phyloP scores from a whole-genome alignment of 2,113 vertebrate genomes.

The Chiloscyllium plagiosum region DNA sequence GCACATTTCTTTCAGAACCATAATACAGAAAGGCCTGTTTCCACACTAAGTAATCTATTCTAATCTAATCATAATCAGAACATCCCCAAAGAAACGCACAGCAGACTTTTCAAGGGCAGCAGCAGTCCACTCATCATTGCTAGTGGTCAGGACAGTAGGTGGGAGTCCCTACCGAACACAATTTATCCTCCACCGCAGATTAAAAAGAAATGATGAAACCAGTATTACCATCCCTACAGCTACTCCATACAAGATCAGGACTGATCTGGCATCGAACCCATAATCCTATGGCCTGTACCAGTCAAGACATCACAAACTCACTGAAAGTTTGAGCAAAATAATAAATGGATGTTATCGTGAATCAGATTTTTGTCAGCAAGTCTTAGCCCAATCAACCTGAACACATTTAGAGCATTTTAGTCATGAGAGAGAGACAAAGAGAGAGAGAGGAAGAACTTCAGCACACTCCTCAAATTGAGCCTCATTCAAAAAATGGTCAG shows the following conservation, averaged over 20 bases:
- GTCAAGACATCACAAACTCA: background rate
- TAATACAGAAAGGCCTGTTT: too few species aligned
- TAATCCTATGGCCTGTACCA: background rate
- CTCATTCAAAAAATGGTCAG: background rate
- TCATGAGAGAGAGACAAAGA: background rate
- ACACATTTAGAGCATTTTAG: background rate
- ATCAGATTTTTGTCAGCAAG: background rate
- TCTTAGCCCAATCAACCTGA: background rate
- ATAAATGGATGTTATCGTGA: background rate
- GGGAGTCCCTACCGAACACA: background rate
- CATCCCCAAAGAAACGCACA: too few species aligned
- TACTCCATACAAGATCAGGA: background rate
- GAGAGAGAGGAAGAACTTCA: too few species aligned
- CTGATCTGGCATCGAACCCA: background rate
- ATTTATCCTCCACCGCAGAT: background rate
- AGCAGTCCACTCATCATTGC: too few species aligned
- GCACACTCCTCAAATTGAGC: background rate
- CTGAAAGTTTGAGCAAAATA: background rate
- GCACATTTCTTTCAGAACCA: too few species aligned
- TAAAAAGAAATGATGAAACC: background rate
- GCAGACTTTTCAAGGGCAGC: too few species aligned
- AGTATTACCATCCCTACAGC: background rate
- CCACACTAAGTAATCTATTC: too few species aligned
- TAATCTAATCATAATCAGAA: too few species aligned
- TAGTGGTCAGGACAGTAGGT: too few species aligned